Evolutionary conservation across 2,888 invertebrate genomes (phyloP), one percentile per base, ranked within the genome.

Genomic region (Anthophora plumipes): DNA sequence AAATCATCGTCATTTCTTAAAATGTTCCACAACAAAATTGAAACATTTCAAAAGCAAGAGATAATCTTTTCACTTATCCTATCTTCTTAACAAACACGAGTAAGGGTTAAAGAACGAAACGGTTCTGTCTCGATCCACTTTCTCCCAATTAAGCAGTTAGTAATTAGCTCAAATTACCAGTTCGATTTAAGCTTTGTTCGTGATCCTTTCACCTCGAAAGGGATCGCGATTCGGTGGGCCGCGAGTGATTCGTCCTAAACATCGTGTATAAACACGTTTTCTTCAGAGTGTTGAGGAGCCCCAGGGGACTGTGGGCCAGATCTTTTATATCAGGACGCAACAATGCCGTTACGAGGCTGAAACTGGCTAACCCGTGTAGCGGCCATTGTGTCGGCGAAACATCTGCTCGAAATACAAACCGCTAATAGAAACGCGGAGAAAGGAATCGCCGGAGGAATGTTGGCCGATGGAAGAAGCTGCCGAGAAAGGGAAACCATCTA

Each of bases 401-500:
- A 93, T 92, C 93, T 93, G 93, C 92, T 89, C 90, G 93, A 90
- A 93, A 93, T 92, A 92, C 90, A 92, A 92, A 92, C 92, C 90
- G 91, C 93, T 91, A 93, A 92, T 93, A 92, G 92, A 93, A 92
- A 91, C 89, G 89, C 89, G 84, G 80, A 83, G 82, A 83, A 82
- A 75, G 73, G 73, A 81, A 84, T 74, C 61, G 71, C 67, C 69
- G 77, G 68, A 52, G 72, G 73, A 77, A 75, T 73, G 70, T 67
- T 37, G 31, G 52, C 52, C 57, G 71, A n/a, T 67, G 60, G 64
- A 70, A 63, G 70, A 46, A 57, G 41, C n/a, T 52, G 50, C 71
- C 20, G 31, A 54, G 54, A 60, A 69, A 69, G 41, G 70, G 77
- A 70, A 46, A 50, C 46, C 74, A 48, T 6, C 8, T 6, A 78